Percentiles rank a stretch among this genome's conserved stretches.
These are phyloP conservation scores for Thalassaphorura encarpata DNA, from an alignment of 1,140 invertebrate genomes.

Conservation along the genomic window DNA sequence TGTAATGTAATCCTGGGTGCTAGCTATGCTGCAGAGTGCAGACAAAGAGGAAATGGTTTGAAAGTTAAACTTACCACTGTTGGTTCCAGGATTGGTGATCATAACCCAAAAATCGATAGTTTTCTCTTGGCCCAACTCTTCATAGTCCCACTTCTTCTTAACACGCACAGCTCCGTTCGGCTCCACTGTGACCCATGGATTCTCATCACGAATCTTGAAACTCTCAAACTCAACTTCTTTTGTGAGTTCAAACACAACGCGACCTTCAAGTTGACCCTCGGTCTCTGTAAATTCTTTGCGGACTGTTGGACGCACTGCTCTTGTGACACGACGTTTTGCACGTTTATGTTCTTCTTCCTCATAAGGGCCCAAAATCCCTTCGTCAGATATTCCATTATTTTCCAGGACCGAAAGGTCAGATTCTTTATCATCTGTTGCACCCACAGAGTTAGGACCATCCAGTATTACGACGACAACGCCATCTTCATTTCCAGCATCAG, in stretches of 20 bases:
- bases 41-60: background rate
- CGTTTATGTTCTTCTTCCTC: constrained; percentile 56
- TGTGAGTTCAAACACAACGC: constrained; percentile 77
- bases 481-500: constrained; percentile 42
- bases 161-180: constrained; percentile 81
- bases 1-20: background rate
- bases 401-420: constrained; percentile 20
- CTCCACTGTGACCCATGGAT: constrained; percentile 86
- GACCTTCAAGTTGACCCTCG: constrained; percentile 75
- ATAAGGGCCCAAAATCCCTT: background rate
- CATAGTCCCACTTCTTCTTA: constrained; percentile 94
- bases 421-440: constrained; percentile 4
- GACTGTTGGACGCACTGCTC: constrained; percentile 81
- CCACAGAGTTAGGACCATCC: constrained; percentile 28
- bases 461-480: constrained; percentile 29
- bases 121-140: constrained; percentile 87
- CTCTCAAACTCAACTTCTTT: constrained; percentile 85
- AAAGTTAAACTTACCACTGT: constrained; percentile 51
- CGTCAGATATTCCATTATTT: background rate
- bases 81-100: constrained; percentile 72
- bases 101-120: constrained; percentile 94
- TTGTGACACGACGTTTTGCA: constrained; percentile 67
- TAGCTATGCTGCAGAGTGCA: background rate
- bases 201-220: constrained; percentile 86
- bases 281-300: constrained; percentile 83